A percentile compares a stretch with the other conserved stretches of the same genome.
Evolutionary conservation across 2,113 vertebrate species (phyloP).

Genomic region (Narcine bancroftii): DNA sequence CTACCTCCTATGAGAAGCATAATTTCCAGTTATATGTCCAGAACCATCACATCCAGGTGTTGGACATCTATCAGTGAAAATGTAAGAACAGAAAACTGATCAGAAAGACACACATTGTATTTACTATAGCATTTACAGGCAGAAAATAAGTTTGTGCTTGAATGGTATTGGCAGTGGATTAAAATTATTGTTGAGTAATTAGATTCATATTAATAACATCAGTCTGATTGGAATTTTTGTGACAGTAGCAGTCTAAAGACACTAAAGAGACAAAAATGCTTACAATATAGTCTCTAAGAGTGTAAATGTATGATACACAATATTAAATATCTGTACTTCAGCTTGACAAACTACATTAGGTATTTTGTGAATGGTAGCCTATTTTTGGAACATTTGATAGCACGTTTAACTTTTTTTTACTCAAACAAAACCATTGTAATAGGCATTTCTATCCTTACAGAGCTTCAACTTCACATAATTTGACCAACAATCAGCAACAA

Average conservation of each 20-base stretch:
- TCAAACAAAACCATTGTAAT: not conserved
- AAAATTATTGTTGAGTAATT: not conserved
- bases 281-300: not conserved
- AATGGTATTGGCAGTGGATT: not conserved
- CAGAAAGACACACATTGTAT: not conserved
- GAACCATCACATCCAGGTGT: slow-evolving; percentile 97
- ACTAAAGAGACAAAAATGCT: too few species aligned
- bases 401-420: not conserved
- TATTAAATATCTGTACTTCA: not conserved
- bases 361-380: not conserved
- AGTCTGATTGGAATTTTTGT: too few species aligned
- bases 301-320: not conserved
- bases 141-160: not conserved
- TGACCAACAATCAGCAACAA: not conserved
- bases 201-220: too few species aligned
- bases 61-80: slow-evolving; percentile 79
- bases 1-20: slow-evolving; percentile 97
- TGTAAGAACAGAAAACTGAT: slow-evolving; percentile 38
- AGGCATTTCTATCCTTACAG: not conserved
- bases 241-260: too few species aligned
- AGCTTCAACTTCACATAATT: not conserved
- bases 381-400: not conserved
- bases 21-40: slow-evolving; percentile 98
- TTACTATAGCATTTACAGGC: not conserved
- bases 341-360: not conserved